Base-by-base conservation (phyloP, 1,140 invertebrate species). In the Heliothis subflexa region DNA sequence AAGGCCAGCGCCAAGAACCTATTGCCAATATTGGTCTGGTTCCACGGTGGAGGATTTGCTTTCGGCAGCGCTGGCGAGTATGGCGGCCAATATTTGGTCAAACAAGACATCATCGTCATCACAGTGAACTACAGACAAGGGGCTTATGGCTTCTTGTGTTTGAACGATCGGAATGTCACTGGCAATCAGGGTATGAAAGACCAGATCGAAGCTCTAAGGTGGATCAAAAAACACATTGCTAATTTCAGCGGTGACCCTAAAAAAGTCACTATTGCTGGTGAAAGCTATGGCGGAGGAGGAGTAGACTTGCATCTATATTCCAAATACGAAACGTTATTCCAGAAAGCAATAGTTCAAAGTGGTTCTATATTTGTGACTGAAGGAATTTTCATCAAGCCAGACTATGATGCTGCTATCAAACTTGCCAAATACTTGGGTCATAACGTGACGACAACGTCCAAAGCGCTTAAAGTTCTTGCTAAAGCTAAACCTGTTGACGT, bases 111-210 rank as follows among this genome's bases (percentile, higher is more conserved):
- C 3, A 92, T 96, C 18, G 88, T 96, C 0, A 95, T 96, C 0
- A 94, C 95, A 1, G 84, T 95, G 1, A 96, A 96, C 81, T 97
- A 96, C 80, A 92, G 96, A 62, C 88, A 97, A 16, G 96, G 96
- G 14, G 87, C 95, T 0, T 87, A 96, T 80, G 96, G 96, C 10
- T 98, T 97, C 88, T 86, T 97, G n/a, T 96, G 96, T 78, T 96
- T 95, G 12, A 95, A 95, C 16, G 95, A 95, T 16, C 85, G 93
- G 47, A 95, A 96, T 68, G 91, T 96, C 13, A 95, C 96, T 11
- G 97, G 97, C 4, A 97, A 97, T 82, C 96, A 95, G 45, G 97
- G 95, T 0, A 88, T 97, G 78, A 95, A 96, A 92, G 97, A 97
- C 86, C 96, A 97, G 90, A 91, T 95, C 7, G 81, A 96, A 28